A percentile compares a stretch with the other conserved stretches of the same genome.
These are phyloP conservation scores for Phoenoteleia sp. DNA, from an alignment of 2,888 invertebrate genomes.

Conservation along the genomic window DNA sequence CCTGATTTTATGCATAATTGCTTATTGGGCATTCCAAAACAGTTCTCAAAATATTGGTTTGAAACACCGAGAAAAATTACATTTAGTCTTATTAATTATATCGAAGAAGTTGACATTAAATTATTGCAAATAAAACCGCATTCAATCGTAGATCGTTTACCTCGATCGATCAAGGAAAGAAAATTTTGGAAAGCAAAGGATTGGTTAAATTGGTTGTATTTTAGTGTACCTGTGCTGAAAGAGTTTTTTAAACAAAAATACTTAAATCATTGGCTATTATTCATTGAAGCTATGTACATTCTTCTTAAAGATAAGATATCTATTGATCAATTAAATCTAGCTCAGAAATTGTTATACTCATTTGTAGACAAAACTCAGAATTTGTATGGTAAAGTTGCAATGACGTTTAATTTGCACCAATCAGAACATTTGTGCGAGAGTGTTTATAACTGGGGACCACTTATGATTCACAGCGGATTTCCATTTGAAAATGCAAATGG, in stretches of 20 bases:
- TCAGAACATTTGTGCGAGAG: conserved; percentile 33
- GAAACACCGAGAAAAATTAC: neutral
- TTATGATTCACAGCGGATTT: conserved; percentile 27
- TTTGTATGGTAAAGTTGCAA: conserved; percentile 20
- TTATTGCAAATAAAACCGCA: conserved; percentile 1
- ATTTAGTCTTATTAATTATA: neutral
- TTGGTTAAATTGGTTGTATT: conserved; percentile 37
- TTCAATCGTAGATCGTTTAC: conserved; percentile 24
- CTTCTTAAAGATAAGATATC: neutral
- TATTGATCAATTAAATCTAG: neutral
- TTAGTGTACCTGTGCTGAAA: conserved; percentile 28
- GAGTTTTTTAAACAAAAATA: neutral
- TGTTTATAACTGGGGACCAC: conserved; percentile 49
- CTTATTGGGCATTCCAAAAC: neutral
- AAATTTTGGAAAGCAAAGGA: conserved; percentile 45
- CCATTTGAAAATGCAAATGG: conserved; percentile 39
- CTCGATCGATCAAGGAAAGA: neutral
- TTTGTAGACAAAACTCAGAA: neutral
- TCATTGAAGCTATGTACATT: neutral
- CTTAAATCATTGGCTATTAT: conserved; percentile 1
- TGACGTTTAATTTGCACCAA: conserved; percentile 45
- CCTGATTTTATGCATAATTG: conserved; percentile 15
- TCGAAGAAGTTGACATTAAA: neutral
- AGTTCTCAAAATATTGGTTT: conserved; percentile 36
- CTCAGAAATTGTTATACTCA: neutral